These are phyloP conservation scores for Syngnathus scovelli DNA, from an alignment of 2,113 vertebrate genomes.

Conservation along the genomic window DNA sequence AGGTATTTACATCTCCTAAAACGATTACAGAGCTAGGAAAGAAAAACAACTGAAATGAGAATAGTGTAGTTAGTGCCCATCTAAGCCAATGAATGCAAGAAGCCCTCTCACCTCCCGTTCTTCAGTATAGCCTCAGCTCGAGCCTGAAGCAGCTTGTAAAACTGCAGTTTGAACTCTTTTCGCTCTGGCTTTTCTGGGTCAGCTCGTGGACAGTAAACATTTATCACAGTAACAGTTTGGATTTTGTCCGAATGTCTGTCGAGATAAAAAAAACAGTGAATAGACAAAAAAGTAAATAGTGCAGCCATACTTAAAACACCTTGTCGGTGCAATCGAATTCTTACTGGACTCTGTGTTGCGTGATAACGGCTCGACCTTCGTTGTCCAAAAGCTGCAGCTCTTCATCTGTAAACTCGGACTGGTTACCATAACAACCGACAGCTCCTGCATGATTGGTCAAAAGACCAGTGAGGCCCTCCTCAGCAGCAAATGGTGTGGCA, in stretches of 20 bases:
- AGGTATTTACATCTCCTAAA: constrained; percentile 85
- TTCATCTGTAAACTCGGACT: constrained; percentile 71
- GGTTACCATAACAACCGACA: constrained; percentile 77
- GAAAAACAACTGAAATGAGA: constrained; percentile 14
- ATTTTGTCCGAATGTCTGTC: constrained; percentile 58
- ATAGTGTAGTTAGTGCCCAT: background rate
- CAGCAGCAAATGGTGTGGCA: constrained; percentile 77
- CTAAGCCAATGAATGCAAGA: background rate
- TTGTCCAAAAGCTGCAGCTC: constrained; percentile 80
- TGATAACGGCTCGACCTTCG: constrained; percentile 81
- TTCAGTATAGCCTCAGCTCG: constrained; percentile 78
- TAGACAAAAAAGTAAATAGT: background rate
- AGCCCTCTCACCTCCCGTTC: constrained; percentile 69
- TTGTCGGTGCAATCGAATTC: background rate
- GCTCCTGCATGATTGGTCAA: constrained; percentile 67
- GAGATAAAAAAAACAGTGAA: background rate
- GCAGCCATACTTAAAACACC: background rate
- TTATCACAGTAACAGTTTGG: constrained; percentile 74
- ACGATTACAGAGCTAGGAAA: constrained; percentile 80
- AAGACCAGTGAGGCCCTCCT: constrained; percentile 82
- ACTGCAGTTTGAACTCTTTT: constrained; percentile 78
- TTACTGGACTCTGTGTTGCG: constrained; percentile 77
- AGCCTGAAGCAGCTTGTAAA: constrained; percentile 78
- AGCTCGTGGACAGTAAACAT: constrained; percentile 85
- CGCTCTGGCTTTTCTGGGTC: constrained; percentile 81